Evolutionary conservation across 92 coral and sea anemone genomes (phyloP).

Genomic region (Porites divaricata): DNA sequence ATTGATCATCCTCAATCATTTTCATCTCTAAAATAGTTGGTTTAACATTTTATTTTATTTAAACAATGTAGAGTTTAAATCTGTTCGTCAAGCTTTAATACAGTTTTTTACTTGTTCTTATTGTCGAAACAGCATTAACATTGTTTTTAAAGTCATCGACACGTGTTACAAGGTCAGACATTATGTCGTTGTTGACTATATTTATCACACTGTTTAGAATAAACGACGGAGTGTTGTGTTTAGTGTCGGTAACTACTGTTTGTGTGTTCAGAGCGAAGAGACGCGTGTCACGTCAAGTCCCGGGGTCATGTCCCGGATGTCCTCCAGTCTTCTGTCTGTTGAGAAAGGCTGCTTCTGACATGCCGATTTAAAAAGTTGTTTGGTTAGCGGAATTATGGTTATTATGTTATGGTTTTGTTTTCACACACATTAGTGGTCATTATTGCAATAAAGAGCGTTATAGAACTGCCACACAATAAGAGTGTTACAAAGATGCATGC

Average conservation of each 20-base stretch:
- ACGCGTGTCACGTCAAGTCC: not conserved
- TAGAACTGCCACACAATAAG: slow-evolving; percentile 1
- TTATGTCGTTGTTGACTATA: not conserved
- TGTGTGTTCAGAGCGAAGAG: not conserved
- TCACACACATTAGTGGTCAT: slow-evolving; percentile 3
- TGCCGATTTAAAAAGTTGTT: not conserved
- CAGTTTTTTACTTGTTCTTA: not conserved
- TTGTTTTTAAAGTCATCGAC: not conserved
- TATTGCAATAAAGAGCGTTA: not conserved
- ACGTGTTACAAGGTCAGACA: not conserved
- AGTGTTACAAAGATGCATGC: not conserved
- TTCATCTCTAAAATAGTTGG: not conserved
- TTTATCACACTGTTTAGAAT: not conserved
- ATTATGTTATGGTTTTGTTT: not conserved
- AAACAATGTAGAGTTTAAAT: not conserved
- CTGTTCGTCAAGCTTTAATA: not conserved
- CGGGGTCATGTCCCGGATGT: slow-evolving; percentile 5
- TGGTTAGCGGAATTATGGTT: not conserved
- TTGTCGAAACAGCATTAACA: not conserved
- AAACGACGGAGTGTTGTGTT: not conserved
- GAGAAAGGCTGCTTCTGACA: not conserved
- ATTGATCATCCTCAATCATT: not conserved
- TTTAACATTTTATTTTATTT: not conserved
- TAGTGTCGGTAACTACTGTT: not conserved
- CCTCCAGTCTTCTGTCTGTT: not conserved